Conservation (phyloP, 2,888 invertebrate species). For the Athetis lepigone region DNA sequence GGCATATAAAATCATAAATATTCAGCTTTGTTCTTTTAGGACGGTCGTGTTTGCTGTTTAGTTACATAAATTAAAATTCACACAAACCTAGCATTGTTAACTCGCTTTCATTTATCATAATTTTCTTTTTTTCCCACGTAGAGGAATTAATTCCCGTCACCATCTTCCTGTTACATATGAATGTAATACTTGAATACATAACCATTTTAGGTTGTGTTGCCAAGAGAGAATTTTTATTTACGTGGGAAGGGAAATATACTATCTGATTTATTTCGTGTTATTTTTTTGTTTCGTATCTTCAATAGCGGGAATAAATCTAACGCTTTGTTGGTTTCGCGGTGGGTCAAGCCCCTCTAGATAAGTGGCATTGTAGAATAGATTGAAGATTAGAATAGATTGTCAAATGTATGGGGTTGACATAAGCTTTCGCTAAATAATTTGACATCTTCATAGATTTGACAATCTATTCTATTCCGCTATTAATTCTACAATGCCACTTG, state of each 20-base stretch:
- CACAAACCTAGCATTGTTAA: constrained; percentile 46
- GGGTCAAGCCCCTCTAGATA: no score
- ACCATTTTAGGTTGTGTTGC: constrained; percentile 53
- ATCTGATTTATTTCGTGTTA: constrained; percentile 1
- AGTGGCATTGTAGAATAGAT: no score
- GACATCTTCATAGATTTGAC: no score
- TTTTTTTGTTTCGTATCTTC: no score
- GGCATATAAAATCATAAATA: constrained; percentile 20
- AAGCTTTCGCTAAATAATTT: no score
- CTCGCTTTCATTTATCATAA: constrained; percentile 53
- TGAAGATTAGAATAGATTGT: no score
- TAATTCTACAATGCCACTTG: no score
- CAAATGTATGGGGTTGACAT: no score
- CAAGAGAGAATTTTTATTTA: constrained; percentile 38
- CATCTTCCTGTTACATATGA: constrained; percentile 63
- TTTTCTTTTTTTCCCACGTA: constrained; percentile 52
- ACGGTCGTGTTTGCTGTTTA: constrained; percentile 24
- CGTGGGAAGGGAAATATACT: constrained; percentile 19
- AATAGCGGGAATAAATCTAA: no score
- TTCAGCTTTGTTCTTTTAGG: constrained; percentile 19
- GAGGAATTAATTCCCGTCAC: constrained; percentile 60
- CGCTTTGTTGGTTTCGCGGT: no score
- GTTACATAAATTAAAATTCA: constrained; percentile 44
- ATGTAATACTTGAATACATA: constrained; percentile 55
- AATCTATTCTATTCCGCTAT: no score